Evolutionary conservation across 2,888 invertebrate genomes (phyloP).

Genomic region (Sthenelais limicola): DNA sequence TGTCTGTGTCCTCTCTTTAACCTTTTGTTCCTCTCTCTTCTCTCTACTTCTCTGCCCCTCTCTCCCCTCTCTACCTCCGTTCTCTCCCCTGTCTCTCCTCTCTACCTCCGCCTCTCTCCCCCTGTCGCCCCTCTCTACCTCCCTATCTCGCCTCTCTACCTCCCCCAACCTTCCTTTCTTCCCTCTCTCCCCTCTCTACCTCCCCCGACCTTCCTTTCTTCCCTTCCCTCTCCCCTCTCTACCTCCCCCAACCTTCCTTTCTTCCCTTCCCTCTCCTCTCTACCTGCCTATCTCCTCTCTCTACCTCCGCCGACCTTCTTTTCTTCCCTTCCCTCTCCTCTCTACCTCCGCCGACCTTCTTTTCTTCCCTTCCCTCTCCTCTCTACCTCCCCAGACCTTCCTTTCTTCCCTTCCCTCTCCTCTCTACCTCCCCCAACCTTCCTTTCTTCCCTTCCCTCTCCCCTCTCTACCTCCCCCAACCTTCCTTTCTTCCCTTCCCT

Average conservation of each 20-base stretch:
- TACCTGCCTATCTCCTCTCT: neutral
- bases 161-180: neutral
- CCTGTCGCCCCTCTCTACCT: neutral
- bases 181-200: neutral
- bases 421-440: neutral
- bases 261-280: neutral
- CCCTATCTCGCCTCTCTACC: neutral
- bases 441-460: neutral
- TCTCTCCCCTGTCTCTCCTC: neutral
- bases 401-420: neutral
- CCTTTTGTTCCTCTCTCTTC: neutral
- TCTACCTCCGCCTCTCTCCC: constrained; percentile 1
- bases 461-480: neutral
- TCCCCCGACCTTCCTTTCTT: neutral
- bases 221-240: neutral
- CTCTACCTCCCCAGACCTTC: neutral
- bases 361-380: neutral
- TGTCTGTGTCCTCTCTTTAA: neutral
- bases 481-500: neutral
- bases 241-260: neutral
- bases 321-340: neutral
- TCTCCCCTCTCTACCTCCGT: neutral
- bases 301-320: neutral
- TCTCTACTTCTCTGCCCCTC: neutral
- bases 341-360: neutral